Evolutionary conservation across 2,113 vertebrate genomes (phyloP), one percentile per base, ranked within the genome.

Genomic region (Hepsetus odoe): DNA sequence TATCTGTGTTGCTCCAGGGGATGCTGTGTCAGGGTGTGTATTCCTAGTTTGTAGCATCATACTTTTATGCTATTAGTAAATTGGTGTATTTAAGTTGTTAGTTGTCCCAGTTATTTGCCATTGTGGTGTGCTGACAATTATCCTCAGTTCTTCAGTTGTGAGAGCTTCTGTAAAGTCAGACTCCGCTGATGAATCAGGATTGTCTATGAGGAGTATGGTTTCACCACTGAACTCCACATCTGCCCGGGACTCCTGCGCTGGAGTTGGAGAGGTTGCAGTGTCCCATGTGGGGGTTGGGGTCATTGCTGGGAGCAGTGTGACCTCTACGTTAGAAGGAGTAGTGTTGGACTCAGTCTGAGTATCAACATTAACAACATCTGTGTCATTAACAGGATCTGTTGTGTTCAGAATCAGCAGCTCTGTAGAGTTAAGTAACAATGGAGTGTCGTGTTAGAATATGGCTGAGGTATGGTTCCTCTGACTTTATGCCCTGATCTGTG

Each of bases 1-100:
- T 1, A 84, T 87, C 24, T 90, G 89, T 0, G 88, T 90, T 65
- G 92, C 88, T 64, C 89, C 77, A n/a, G 74, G 40, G 0, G 86
- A 83, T 76, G 11, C 83, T 46, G 80, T 72, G 11, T 1, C 73
- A 77, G 80, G 85, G 51, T 83, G 68, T 13, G n/a, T 76, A n/a
- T n/a, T n/a, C 0, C 56, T 76, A 64, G 66, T 64, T n/a, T 9
- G 75, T 66, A 7, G 73, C 79, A 44, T 67, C 73, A 64, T 49
- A 59, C 1, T 69, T 44, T n/a, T 67, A n/a, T n/a, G n/a, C n/a
- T n/a, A n/a, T n/a, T n/a, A n/a, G n/a, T n/a, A n/a, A n/a, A n/a
- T n/a, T n/a, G n/a, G n/a, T n/a, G n/a, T n/a, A n/a, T n/a, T n/a
- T n/a, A n/a, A n/a, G n/a, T 77, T 0, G 26, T 72, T 20, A 38